Percentiles rank a stretch among this genome's conserved stretches.
These are phyloP conservation scores for Nettapus auritus DNA, from an alignment of 2,113 vertebrate genomes.

Conservation along the genomic window DNA sequence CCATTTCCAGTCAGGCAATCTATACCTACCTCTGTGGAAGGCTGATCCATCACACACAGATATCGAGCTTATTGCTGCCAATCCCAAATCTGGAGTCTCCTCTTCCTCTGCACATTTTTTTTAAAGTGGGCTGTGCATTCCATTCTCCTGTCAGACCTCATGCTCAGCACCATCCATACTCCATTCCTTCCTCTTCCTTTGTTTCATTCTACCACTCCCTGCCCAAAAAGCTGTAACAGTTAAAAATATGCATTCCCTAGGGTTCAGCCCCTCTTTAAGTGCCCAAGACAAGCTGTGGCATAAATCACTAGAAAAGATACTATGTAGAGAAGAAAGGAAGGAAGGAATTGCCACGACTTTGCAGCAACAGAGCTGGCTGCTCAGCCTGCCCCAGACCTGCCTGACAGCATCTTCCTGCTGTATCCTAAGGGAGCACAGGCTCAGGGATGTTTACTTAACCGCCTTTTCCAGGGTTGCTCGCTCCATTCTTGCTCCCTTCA, in stretches of 20 bases:
- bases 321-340: not conserved
- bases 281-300: rapidly evolving
- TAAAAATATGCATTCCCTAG: not conserved
- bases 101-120: not conserved
- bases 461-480: not conserved
- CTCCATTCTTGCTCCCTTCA: not conserved
- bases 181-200: not conserved
- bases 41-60: not conserved
- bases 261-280: rapidly evolving
- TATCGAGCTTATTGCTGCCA: not conserved
- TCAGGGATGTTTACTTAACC: not conserved
- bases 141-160: not conserved
- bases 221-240: not conserved
- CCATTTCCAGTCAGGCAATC: not conserved
- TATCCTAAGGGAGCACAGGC: not conserved
- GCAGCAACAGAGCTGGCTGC: rapidly evolving
- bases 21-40: not conserved
- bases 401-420: not conserved
- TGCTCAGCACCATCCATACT: not conserved
- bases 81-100: not conserved
- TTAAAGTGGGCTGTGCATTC: no score
- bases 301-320: not conserved
- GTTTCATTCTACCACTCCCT: not conserved
- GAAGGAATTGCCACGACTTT: not conserved
- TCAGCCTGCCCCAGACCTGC: not conserved